These are phyloP conservation scores for Grapholita molesta DNA, from an alignment of 1,140 invertebrate species.

Conservation along the genomic window DNA sequence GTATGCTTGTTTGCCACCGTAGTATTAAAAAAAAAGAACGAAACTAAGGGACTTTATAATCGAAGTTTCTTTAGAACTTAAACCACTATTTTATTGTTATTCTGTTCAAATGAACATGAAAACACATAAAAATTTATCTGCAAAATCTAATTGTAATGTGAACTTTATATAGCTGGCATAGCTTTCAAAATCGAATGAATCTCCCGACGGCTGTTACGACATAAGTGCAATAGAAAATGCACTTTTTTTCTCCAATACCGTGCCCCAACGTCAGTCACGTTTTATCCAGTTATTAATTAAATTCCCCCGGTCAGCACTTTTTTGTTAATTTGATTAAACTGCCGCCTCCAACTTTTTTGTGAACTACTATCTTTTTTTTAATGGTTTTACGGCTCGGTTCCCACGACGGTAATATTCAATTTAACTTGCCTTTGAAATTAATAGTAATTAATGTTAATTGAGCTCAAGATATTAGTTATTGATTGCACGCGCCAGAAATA, in stretches of 20 bases:
- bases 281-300: conserved; percentile 12
- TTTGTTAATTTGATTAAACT: conserved; percentile 6
- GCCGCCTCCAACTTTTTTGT: not conserved
- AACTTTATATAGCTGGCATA: no score
- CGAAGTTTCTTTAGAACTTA: no score
- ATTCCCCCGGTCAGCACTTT: conserved; percentile 4
- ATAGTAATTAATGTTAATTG: not conserved
- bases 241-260: not conserved
- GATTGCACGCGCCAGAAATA: not conserved
- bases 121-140: no score
- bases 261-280: not conserved
- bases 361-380: not conserved
- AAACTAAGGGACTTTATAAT: no score
- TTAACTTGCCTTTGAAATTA: conserved; percentile 4
- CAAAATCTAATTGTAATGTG: no score
- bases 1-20: no score
- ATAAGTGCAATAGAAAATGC: not conserved
- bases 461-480: not conserved
- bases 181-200: no score
- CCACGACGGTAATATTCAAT: not conserved
- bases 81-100: no score
- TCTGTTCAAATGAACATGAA: no score
- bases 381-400: not conserved
- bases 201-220: no score
- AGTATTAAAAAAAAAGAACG: no score